Evolutionary conservation across 2,113 vertebrate species (phyloP).

Genomic region (Scortum barcoo): DNA sequence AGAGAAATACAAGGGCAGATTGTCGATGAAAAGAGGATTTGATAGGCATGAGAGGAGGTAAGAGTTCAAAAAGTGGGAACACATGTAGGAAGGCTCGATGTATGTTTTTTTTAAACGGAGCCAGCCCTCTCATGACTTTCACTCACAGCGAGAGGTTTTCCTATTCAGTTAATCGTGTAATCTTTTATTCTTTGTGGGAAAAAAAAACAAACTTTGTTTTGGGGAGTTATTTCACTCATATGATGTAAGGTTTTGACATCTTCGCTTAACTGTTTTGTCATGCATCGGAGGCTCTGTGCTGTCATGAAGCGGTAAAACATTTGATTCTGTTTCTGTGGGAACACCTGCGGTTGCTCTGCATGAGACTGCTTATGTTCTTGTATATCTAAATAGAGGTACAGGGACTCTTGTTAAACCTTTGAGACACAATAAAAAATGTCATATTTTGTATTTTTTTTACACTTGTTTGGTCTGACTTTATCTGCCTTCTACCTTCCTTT

Average conservation of each 20-base stretch:
- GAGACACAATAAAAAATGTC: neutral
- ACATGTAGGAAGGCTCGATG: neutral
- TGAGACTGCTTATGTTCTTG: neutral
- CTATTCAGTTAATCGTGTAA: slow-evolving; percentile 16
- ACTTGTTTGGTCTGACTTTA: neutral
- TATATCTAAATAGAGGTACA: neutral
- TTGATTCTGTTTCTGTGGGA: slow-evolving; percentile 5
- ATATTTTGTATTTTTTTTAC: neutral
- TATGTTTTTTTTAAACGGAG: slow-evolving; percentile 3
- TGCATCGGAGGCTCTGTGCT: slow-evolving; percentile 17
- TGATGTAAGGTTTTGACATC: slow-evolving; percentile 60
- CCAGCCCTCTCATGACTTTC: neutral
- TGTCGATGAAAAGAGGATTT: slow-evolving; percentile 22
- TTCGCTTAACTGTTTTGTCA: slow-evolving; percentile 4
- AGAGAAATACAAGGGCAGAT: slow-evolving; percentile 1
- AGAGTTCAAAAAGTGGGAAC: slow-evolving; percentile 15
- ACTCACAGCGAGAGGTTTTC: neutral
- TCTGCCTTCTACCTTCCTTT: neutral
- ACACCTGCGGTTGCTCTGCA: neutral
- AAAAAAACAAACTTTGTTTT: slow-evolving; percentile 14
- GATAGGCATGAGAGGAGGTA: slow-evolving; percentile 4
- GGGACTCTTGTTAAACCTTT: neutral
- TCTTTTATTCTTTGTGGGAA: slow-evolving; percentile 48
- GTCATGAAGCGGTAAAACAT: slow-evolving; percentile 24
- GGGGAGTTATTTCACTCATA: slow-evolving; percentile 16